Conservation (phyloP, 2,888 invertebrate genomes). For the Plagodis pulveraria region DNA sequence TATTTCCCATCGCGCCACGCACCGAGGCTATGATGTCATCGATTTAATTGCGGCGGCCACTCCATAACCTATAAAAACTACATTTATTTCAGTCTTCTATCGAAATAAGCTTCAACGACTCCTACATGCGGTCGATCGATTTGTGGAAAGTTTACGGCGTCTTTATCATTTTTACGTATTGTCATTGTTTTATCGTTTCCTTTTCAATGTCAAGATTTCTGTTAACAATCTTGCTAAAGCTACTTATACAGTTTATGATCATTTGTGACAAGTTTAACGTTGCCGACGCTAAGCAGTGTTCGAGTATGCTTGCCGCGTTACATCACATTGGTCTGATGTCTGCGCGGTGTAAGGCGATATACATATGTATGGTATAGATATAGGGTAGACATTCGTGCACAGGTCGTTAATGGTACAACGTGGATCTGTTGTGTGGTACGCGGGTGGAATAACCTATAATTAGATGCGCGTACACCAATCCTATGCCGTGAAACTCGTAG, state of each 20-base stretch:
- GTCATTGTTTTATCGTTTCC: slow-evolving; percentile 49
- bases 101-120: slow-evolving; percentile 49
- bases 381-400: slow-evolving; percentile 71
- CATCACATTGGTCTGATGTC: slow-evolving; percentile 59
- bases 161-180: slow-evolving; percentile 61
- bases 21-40: slow-evolving; percentile 75
- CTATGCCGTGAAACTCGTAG: slow-evolving; percentile 66
- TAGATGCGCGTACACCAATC: slow-evolving; percentile 80
- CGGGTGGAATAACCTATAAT: slow-evolving; percentile 83
- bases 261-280: slow-evolving; percentile 29
- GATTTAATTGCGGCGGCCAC: slow-evolving; percentile 75
- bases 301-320: slow-evolving; percentile 63
- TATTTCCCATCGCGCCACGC: slow-evolving; percentile 70
- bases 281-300: slow-evolving; percentile 39
- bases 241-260: slow-evolving; percentile 44
- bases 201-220: slow-evolving; percentile 62
- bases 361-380: slow-evolving; percentile 49
- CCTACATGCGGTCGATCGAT: slow-evolving; percentile 55
- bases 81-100: slow-evolving; percentile 57
- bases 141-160: slow-evolving; percentile 58
- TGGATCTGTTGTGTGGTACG: slow-evolving; percentile 76
- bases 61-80: slow-evolving; percentile 71
- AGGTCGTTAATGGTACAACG: slow-evolving; percentile 77
- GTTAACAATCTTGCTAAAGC: slow-evolving; percentile 32
- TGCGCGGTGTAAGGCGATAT: slow-evolving; percentile 50